Evolutionary conservation across 2,888 invertebrate species (phyloP).

Genomic region (Bombyx huttoni): DNA sequence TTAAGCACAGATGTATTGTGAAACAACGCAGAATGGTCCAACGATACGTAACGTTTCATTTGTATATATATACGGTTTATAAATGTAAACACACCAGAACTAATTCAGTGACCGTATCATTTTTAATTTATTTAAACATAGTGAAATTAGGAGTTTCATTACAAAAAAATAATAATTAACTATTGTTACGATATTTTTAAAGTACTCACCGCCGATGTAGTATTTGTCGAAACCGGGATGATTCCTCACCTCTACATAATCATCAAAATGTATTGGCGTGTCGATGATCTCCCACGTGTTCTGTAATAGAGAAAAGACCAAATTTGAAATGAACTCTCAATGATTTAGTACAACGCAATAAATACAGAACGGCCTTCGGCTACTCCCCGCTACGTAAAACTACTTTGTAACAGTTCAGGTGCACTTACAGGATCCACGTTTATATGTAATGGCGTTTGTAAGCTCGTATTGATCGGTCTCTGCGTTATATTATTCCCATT

Average conservation of each 20-base stretch:
- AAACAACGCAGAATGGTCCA: not conserved
- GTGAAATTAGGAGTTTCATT: too few species aligned
- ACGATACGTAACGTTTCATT: too few species aligned
- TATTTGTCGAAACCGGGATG: conserved; percentile 75
- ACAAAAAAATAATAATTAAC: too few species aligned
- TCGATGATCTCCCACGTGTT: conserved; percentile 74
- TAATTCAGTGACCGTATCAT: too few species aligned
- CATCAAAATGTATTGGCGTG: conserved; percentile 42
- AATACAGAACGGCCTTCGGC: not conserved
- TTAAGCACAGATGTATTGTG: not conserved
- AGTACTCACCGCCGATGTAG: conserved; percentile 56
- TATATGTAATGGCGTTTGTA: conserved; percentile 72
- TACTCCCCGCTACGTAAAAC: not conserved
- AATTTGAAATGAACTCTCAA: not conserved
- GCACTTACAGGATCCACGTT: conserved; percentile 80
- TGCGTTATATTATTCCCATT: conserved; percentile 53
- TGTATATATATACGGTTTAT: too few species aligned
- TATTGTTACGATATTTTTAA: not conserved
- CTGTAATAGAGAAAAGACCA: conserved; percentile 40
- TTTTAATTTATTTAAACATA: too few species aligned
- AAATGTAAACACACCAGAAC: too few species aligned
- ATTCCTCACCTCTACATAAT: conserved; percentile 64
- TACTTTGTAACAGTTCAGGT: conserved; percentile 8
- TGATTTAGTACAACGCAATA: not conserved
- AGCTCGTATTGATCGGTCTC: conserved; percentile 39